Conservation (phyloP, 2,113 vertebrate species). For the Lepidothrix coronata region DNA sequence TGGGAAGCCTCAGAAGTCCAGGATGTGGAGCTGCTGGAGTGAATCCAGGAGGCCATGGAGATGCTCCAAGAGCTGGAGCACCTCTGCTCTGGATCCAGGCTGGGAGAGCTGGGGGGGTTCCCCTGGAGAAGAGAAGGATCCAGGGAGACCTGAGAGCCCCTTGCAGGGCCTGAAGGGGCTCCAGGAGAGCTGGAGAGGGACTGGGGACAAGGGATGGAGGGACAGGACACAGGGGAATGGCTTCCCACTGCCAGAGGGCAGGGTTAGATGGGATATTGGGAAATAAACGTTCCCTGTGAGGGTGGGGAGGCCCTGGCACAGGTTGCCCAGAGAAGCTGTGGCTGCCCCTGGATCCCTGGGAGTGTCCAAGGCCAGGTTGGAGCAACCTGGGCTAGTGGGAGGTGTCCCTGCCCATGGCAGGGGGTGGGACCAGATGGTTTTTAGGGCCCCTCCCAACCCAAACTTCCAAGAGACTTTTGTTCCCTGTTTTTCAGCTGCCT, state of each 20-base stretch:
- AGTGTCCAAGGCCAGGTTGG: not conserved
- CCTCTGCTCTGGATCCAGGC: not conserved
- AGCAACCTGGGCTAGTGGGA: fast-evolving
- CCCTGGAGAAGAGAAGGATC: not conserved
- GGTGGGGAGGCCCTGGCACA: not conserved
- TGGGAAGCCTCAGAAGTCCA: not conserved
- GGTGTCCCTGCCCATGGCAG: not conserved
- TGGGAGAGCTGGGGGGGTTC: not conserved
- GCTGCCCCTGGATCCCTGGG: not conserved
- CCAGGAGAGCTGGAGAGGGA: no score
- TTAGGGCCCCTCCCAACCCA: not conserved
- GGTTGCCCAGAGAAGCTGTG: not conserved
- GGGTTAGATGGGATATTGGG: no score
- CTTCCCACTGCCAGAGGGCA: no score
- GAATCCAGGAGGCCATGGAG: no score
- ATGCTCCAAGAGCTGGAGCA: not conserved
- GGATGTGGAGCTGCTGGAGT: not conserved
- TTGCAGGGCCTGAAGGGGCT: no score
- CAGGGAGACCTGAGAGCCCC: not conserved
- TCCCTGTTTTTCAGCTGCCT: not conserved
- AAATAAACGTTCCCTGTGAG: not conserved
- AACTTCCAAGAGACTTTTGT: not conserved
- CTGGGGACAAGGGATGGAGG: not conserved
- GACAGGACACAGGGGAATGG: not conserved
- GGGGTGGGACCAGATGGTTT: fast-evolving